phyloP scores from a whole-genome alignment of 2,888 invertebrate genomes.

The Dryomyza anilis region DNA sequence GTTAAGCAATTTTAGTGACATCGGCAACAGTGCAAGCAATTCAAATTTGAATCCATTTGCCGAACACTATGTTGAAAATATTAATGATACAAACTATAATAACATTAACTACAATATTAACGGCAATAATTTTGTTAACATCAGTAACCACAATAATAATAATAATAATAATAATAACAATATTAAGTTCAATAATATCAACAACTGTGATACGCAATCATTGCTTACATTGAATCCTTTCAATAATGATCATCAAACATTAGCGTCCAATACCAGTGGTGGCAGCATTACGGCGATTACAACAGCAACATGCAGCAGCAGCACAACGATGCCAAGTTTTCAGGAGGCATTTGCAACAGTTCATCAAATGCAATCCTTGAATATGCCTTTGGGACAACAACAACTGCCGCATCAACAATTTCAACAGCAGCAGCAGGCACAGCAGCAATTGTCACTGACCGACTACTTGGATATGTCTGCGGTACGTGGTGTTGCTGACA shows the following conservation, averaged over 20 bases:
- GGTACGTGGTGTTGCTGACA: too few relatives aligned
- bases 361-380: conserved; percentile 33
- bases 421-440: not conserved
- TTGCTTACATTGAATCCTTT: conserved; percentile 35
- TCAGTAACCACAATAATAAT: not conserved
- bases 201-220: too few relatives aligned
- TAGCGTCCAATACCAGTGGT: conserved; percentile 31
- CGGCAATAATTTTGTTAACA: not conserved
- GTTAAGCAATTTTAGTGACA: conserved; percentile 27
- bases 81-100: not conserved
- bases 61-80: too few relatives aligned
- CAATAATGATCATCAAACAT: conserved; percentile 8
- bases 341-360: not conserved
- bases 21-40: conserved; percentile 22
- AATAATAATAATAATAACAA: not conserved
- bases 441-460: conserved; percentile 4
- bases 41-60: too few relatives aligned
- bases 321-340: conserved; percentile 21
- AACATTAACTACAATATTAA: not conserved
- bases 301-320: conserved; percentile 4
- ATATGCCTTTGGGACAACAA: too few relatives aligned
- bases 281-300: conserved; percentile 37
- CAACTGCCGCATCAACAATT: conserved; percentile 7
- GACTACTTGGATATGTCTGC: conserved; percentile 10
- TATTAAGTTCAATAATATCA: not conserved